Evolutionary conservation across 2,113 vertebrate genomes (phyloP).

Genomic region (Poeciliopsis prolifica): DNA sequence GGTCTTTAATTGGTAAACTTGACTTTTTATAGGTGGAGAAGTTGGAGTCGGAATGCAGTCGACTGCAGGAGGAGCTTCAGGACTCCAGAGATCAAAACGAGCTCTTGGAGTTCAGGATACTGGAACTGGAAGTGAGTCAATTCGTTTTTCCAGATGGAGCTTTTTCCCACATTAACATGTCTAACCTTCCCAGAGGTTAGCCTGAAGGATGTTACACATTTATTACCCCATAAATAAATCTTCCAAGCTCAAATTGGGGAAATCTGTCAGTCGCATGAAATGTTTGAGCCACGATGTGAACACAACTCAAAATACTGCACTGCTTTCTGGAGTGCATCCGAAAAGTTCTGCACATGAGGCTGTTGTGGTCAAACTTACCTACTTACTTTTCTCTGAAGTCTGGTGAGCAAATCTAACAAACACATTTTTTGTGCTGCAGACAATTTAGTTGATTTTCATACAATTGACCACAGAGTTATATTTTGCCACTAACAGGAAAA

Average conservation of each 20-base stretch:
- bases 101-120: conserved; percentile 95
- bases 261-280: not conserved
- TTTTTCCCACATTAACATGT: not conserved
- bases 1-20: not conserved
- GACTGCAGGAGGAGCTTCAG: conserved; percentile 92
- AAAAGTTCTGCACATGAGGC: too few species aligned
- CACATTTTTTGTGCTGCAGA: not conserved
- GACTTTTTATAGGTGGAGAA: conserved; percentile 86
- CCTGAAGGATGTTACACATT: not conserved
- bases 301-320: too few species aligned
- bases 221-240: not conserved
- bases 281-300: not conserved
- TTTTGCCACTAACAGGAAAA: too few species aligned
- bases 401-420: not conserved
- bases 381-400: not conserved
- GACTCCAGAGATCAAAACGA: conserved; percentile 98
- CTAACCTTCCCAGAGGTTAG: not conserved
- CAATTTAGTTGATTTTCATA: not conserved
- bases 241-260: not conserved
- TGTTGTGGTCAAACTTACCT: not conserved
- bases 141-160: not conserved
- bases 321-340: too few species aligned
- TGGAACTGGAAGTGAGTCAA: conserved; percentile 90
- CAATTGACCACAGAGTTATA: not conserved
- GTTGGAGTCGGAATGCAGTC: conserved; percentile 85